Conservation (phyloP, 2,888 invertebrate species). For the Caenorhabditis wallacei region DNA sequence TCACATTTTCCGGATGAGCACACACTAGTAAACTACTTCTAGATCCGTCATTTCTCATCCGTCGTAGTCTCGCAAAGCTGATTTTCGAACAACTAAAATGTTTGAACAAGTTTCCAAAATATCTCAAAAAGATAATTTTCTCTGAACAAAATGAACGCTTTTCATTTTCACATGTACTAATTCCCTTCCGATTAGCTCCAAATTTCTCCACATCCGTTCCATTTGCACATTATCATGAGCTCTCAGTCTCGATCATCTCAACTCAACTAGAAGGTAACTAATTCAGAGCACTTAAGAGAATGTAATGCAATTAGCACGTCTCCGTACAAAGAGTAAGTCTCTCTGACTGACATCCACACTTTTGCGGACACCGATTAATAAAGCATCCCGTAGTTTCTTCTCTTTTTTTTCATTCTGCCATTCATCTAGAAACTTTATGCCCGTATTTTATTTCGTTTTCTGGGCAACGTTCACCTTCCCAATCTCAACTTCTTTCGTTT, state of each 20-base stretch:
- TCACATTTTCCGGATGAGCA: slow-evolving; percentile 59
- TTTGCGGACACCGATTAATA: slow-evolving; percentile 50
- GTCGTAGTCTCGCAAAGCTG: neutral
- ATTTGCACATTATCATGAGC: slow-evolving; percentile 53
- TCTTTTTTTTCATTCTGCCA: slow-evolving; percentile 3
- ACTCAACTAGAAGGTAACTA: slow-evolving; percentile 46
- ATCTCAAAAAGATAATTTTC: neutral
- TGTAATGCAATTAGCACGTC: slow-evolving; percentile 57
- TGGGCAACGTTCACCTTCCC: slow-evolving; percentile 31
- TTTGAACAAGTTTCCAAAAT: neutral
- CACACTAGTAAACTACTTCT: slow-evolving; percentile 30
- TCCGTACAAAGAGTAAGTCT: slow-evolving; percentile 19
- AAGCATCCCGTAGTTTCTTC: slow-evolving; percentile 20
- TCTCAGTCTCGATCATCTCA: slow-evolving; percentile 37
- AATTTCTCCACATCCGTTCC: slow-evolving; percentile 40
- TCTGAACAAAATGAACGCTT: slow-evolving; percentile 12
- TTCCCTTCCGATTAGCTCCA: slow-evolving; percentile 33
- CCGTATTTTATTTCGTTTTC: neutral
- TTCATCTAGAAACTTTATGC: neutral
- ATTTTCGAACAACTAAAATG: slow-evolving; percentile 36
- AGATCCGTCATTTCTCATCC: slow-evolving; percentile 29
- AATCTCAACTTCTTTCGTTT: slow-evolving; percentile 5
- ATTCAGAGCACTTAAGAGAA: slow-evolving; percentile 42
- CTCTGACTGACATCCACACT: slow-evolving; percentile 52
- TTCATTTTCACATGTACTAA: slow-evolving; percentile 14